These are phyloP conservation scores for Phocoena sinus DNA, from an alignment of 2,113 vertebrate genomes.

Conservation along the genomic window DNA sequence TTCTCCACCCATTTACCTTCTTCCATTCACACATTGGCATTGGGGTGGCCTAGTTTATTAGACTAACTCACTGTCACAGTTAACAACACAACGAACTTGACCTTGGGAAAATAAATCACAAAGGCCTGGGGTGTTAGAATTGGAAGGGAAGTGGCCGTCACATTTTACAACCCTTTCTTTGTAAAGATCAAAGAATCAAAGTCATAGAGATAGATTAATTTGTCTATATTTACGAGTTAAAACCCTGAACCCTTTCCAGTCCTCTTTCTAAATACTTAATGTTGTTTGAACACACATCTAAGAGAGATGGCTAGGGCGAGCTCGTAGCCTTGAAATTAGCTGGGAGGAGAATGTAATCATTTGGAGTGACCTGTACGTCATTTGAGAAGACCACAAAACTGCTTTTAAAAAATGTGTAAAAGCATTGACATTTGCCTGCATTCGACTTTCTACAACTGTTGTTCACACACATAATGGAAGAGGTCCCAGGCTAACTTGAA, in stretches of 20 bases:
- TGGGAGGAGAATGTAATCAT: neutral
- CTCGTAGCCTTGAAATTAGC: constrained; percentile 38
- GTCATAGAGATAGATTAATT: neutral
- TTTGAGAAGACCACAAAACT: constrained; percentile 37
- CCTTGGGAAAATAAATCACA: neutral
- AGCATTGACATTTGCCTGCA: constrained; percentile 45
- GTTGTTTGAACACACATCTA: constrained; percentile 17
- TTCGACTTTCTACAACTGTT: constrained; percentile 38
- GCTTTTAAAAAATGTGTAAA: constrained; percentile 37
- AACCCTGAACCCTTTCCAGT: neutral
- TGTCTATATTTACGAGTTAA: neutral
- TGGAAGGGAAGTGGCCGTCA: neutral
- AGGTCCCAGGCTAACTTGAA: neutral
- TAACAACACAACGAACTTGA: neutral
- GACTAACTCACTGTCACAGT: neutral
- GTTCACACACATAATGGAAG: constrained; percentile 39
- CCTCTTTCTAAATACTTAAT: neutral
- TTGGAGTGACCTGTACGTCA: constrained; percentile 2
- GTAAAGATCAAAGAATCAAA: neutral
- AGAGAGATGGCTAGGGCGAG: neutral
- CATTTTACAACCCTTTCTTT: neutral
- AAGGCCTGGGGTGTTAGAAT: neutral
- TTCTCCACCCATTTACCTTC: neutral
- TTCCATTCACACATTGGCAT: neutral
- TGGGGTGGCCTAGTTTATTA: neutral